These are phyloP conservation scores for Papilio aristodemus DNA, from an alignment of 1,140 invertebrate species.

Conservation along the genomic window DNA sequence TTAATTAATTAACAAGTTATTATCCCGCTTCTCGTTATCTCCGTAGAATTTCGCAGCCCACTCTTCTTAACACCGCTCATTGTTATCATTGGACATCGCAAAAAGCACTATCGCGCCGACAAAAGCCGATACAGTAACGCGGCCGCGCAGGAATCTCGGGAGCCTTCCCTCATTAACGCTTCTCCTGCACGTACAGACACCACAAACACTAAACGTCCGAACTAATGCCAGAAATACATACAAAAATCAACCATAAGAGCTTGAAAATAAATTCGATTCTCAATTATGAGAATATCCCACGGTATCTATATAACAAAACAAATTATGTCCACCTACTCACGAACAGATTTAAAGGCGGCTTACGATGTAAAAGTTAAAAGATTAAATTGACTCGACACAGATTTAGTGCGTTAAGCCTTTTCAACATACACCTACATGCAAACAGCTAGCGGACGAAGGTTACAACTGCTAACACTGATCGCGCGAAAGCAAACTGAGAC, in stretches of 20 bases:
- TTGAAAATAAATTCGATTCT: not conserved
- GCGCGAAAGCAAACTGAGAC: not conserved
- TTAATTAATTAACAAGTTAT: constrained; percentile 72
- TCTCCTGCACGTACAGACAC: constrained; percentile 29
- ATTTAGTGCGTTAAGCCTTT: constrained; percentile 14
- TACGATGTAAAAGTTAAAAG: not conserved
- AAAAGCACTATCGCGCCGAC: constrained; percentile 73
- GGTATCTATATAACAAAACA: not conserved
- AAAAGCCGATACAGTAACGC: constrained; percentile 75
- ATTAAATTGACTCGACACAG: constrained; percentile 8
- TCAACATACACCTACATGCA: not conserved
- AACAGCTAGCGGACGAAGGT: not conserved
- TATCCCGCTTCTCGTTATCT: constrained; percentile 71
- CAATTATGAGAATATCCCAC: not conserved
- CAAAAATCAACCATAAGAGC: constrained; percentile 23
- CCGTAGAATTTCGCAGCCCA: constrained; percentile 63
- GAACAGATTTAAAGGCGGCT: not conserved
- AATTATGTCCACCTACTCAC: not conserved
- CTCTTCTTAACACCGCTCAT: constrained; percentile 71
- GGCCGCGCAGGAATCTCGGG: constrained; percentile 67
- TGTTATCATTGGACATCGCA: constrained; percentile 77
- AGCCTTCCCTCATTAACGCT: constrained; percentile 73
- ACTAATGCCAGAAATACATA: constrained; percentile 26
- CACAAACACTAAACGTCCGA: constrained; percentile 39
- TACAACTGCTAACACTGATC: not conserved